Evolutionary conservation across 1,140 invertebrate genomes (phyloP).

Genomic region (Drosophila rufa): DNA sequence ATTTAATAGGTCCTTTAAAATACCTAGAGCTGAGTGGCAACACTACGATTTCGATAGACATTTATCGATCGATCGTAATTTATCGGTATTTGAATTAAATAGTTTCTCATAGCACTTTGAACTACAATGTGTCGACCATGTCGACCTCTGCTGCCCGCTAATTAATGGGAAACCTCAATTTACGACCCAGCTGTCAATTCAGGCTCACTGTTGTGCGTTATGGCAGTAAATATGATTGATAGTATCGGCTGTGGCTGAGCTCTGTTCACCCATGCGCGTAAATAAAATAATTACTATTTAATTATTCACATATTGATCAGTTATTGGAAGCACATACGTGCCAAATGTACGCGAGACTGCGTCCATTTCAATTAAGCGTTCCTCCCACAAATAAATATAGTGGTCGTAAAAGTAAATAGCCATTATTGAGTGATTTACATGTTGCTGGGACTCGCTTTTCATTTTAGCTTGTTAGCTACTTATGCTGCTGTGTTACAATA

Average conservation of each 20-base stretch:
- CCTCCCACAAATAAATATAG: conserved; percentile 20
- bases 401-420: conserved; percentile 11
- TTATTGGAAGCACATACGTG: conserved; percentile 17
- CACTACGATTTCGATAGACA: conserved; percentile 10
- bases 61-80: conserved; percentile 7
- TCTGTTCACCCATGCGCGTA: conserved; percentile 29
- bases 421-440: conserved; percentile 17
- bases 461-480: not conserved
- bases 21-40: conserved; percentile 4
- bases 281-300: conserved; percentile 58
- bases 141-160: conserved; percentile 2
- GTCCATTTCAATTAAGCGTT: conserved; percentile 41
- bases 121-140: not conserved
- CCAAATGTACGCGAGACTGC: conserved; percentile 11
- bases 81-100: conserved; percentile 12
- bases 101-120: not conserved
- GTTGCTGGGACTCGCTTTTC: not conserved
- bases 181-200: conserved; percentile 36
- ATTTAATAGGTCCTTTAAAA: not conserved
- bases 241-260: conserved; percentile 17
- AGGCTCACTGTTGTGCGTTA: conserved; percentile 7
- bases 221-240: conserved; percentile 63
- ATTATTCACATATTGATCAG: conserved; percentile 53
- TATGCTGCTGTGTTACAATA: not conserved
- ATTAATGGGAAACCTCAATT: conserved; percentile 26